A percentile compares a stretch with the other conserved stretches of the same genome.
phyloP scores from a whole-genome alignment of 2,888 invertebrate species.

The Coremacera marginata region DNA sequence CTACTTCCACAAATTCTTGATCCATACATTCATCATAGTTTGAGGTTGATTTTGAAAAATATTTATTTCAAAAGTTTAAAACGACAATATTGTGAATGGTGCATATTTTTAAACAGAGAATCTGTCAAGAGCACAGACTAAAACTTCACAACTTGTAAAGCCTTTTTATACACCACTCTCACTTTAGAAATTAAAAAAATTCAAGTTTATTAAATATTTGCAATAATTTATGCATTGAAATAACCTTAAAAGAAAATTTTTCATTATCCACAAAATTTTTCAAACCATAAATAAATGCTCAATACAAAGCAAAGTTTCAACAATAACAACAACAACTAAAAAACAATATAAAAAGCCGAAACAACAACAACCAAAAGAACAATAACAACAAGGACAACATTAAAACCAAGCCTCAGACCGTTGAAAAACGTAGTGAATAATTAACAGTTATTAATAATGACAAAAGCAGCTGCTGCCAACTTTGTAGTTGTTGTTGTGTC shows the following conservation, averaged over 20 bases:
- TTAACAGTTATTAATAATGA: constrained; percentile 68
- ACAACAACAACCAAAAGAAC: constrained; percentile 18
- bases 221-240: constrained; percentile 46
- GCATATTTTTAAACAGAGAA: no score
- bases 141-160: no score
- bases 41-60: no score
- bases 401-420: constrained; percentile 8
- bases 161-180: no score
- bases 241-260: constrained; percentile 42
- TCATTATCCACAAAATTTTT: neutral
- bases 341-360: neutral
- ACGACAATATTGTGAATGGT: no score
- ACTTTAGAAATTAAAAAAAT: no score
- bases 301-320: neutral
- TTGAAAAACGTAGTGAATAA: constrained; percentile 61
- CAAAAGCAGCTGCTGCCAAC: constrained; percentile 62
- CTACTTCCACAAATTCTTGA: no score
- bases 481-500: constrained; percentile 4
- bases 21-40: no score
- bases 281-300: neutral
- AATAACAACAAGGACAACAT: neutral
- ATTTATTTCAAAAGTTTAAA: no score
- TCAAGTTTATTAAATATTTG: no score
- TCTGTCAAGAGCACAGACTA: no score
- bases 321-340: neutral